Percentiles rank a stretch among this genome's conserved stretches.
phyloP scores from a whole-genome alignment of 1,140 invertebrate genomes.

The Platorchestia sp. region DNA sequence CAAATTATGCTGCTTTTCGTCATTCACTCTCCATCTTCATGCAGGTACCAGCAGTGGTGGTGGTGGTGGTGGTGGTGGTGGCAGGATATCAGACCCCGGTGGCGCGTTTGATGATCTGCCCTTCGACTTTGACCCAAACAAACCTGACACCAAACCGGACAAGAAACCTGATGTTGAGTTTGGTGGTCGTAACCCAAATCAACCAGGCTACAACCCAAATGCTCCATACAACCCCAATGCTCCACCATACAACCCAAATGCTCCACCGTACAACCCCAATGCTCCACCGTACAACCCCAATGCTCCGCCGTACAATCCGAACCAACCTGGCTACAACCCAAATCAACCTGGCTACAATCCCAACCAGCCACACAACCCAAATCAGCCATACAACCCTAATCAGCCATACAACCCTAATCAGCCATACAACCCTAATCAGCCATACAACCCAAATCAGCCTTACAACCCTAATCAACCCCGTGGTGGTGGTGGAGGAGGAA shows the following conservation, averaged over 20 bases:
- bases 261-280: slow-evolving; percentile 50
- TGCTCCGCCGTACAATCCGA: slow-evolving; percentile 55
- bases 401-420: slow-evolving; percentile 64
- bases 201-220: not conserved
- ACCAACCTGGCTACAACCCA: slow-evolving; percentile 62
- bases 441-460: slow-evolving; percentile 61
- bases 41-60: no score
- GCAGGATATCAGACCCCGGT: not conserved
- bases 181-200: slow-evolving; percentile 47
- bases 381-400: slow-evolving; percentile 57
- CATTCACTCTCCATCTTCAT: no score
- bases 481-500: slow-evolving; percentile 33
- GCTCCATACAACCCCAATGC: slow-evolving; percentile 11
- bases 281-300: slow-evolving; percentile 54
- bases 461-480: slow-evolving; percentile 64
- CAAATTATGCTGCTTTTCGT: no score
- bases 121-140: slow-evolving; percentile 58
- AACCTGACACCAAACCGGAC: slow-evolving; percentile 33
- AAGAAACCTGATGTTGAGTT: slow-evolving; percentile 46
- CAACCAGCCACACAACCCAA: slow-evolving; percentile 57
- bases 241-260: slow-evolving; percentile 40
- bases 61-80: not conserved
- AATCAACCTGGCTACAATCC: slow-evolving; percentile 64
- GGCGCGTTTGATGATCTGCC: slow-evolving; percentile 59
- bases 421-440: slow-evolving; percentile 39